phyloP scores from a whole-genome alignment of 2,888 invertebrate species.

The Pristionchus japonicus region DNA sequence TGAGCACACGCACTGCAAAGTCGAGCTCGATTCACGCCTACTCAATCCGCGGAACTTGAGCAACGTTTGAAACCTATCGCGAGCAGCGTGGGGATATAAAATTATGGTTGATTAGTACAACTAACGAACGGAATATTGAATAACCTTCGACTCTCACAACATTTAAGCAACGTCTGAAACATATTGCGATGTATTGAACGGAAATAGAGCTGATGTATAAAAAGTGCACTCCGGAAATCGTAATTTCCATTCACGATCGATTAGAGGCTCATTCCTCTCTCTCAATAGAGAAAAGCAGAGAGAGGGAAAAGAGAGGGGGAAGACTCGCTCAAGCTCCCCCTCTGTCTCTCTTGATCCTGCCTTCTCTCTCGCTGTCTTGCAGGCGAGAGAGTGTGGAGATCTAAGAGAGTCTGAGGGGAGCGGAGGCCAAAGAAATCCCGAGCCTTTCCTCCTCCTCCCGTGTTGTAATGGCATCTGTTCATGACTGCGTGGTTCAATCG shows the following conservation, averaged over 20 bases:
- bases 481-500: too few species aligned
- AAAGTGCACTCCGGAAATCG: slow-evolving; percentile 1
- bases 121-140: too few species aligned
- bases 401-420: neutral
- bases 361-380: neutral
- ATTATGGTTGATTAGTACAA: too few species aligned
- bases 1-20: neutral
- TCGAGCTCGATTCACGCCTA: neutral
- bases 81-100: too few species aligned
- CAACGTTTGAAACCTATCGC: too few species aligned
- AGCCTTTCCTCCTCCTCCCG: neutral
- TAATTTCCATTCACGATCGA: slow-evolving; percentile 15
- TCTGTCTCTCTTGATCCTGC: neutral
- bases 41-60: too few species aligned
- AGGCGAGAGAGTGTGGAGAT: neutral
- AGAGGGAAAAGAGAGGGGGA: neutral
- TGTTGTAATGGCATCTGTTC: too few species aligned
- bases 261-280: neutral
- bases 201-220: neutral
- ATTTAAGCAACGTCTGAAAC: neutral
- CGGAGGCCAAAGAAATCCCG: neutral
- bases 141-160: too few species aligned
- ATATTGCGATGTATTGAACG: neutral
- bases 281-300: neutral
- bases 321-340: too few species aligned